Evolutionary conservation across 1,140 invertebrate species (phyloP).

Genomic region (Penaeus japonicus): DNA sequence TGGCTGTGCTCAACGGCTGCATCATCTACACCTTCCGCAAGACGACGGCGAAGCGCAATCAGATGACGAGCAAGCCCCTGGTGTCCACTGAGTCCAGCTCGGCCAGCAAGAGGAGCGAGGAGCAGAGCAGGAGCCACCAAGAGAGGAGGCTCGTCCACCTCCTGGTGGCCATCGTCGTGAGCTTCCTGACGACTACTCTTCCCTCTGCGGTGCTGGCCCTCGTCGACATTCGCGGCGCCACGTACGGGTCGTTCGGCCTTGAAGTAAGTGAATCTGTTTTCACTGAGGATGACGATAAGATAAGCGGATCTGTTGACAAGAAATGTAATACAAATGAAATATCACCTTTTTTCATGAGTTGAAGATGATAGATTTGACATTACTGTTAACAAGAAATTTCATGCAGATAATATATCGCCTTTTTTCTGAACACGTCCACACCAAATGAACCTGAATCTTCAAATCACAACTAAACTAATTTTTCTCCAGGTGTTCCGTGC

Average conservation of each 20-base stretch:
- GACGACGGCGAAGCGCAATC: background rate
- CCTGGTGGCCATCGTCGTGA: slow-evolving; percentile 48
- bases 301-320: background rate
- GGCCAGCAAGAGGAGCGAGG: background rate
- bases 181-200: slow-evolving; percentile 51
- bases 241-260: slow-evolving; percentile 30
- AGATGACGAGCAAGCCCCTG: background rate
- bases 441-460: background rate
- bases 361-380: background rate
- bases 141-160: slow-evolving; percentile 34
- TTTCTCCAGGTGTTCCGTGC: slow-evolving; percentile 51
- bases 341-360: background rate
- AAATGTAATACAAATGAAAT: background rate
- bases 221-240: slow-evolving; percentile 37
- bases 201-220: slow-evolving; percentile 52
- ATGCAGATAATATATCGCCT: too few relatives aligned
- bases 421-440: background rate
- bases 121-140: slow-evolving; percentile 2
- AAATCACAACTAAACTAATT: background rate
- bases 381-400: too few relatives aligned
- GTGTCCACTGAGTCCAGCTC: background rate
- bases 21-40: slow-evolving; percentile 51
- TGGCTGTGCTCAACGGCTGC: slow-evolving; percentile 48
- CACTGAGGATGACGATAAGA: too few relatives aligned
- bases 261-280: slow-evolving; percentile 31